Evolutionary conservation across 2,888 invertebrate species (phyloP), one percentile per base, ranked within the genome.

Genomic region (Synergus umbraculus): DNA sequence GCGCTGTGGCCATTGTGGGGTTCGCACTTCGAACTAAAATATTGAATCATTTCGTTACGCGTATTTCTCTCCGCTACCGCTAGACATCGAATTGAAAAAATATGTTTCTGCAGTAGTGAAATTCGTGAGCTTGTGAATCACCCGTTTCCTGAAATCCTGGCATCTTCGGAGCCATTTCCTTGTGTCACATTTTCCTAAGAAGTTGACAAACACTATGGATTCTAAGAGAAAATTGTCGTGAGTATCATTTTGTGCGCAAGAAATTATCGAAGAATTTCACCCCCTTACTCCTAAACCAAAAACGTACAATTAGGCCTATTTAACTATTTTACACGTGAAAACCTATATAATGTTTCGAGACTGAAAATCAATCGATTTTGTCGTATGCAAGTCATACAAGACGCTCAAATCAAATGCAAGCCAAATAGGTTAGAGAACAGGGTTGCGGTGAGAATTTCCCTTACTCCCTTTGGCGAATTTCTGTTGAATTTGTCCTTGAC

Each of bases 151-250:
- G 65, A 69, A 43, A 43, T 54, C 73, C 37, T 29, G 65, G 73
- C 49, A 43, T 54, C 73, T 76, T 60, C 10, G 41, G 41, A 44
- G 13, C 18, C 37, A 22, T 41, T 65, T 49, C 13, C 8, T 15
- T 15, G 65, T 29, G 44, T 77, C 29, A 44, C 18, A 73, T 37
- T 49, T 22, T 43, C n/a, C 4, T 15, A 46, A 81, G 66, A 76
- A 76, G 76, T 58, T 67, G 77, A 78, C 37, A 64, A 79, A 81
- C 83, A 82, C 76, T 83, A 92, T 92, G 92, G 92, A 92, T 29
- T 29, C 29, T 81, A 90, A 87, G 84, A 89, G 92, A 89, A 92
- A 92, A 91, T 89, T 92, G 87, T 92, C 92, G 92, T 92, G 88
- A 92, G 92, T 92, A 88, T 83, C 76, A 13, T 65, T 60, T 81